Conservation (phyloP, 2,113 vertebrate species). For the Prolemur simus region DNA sequence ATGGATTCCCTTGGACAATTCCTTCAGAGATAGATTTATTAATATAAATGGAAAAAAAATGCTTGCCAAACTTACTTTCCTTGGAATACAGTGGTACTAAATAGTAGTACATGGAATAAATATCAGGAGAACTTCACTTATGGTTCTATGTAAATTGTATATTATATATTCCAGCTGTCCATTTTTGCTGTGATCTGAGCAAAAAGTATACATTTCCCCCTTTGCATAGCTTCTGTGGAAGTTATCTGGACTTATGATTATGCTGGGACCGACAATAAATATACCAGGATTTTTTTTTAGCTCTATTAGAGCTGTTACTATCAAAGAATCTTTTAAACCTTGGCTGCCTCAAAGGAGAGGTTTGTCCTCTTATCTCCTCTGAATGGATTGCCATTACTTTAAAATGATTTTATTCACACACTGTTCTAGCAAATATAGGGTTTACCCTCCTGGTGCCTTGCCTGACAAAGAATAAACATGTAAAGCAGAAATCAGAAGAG, state of each 20-base stretch:
- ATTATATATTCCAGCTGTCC: background rate
- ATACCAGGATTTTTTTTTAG: background rate
- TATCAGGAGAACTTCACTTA: background rate
- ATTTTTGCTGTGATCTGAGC: background rate
- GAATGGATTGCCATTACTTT: slow-evolving; percentile 42
- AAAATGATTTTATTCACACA: slow-evolving; percentile 54
- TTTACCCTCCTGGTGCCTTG: slow-evolving; percentile 1
- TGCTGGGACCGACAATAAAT: background rate
- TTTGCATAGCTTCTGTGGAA: background rate
- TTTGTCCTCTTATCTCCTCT: slow-evolving; percentile 37
- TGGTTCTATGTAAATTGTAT: background rate
- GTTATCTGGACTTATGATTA: background rate
- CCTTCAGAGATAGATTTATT: background rate
- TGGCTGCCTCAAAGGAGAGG: slow-evolving; percentile 30
- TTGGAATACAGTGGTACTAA: background rate
- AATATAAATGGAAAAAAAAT: background rate
- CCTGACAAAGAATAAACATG: slow-evolving; percentile 36
- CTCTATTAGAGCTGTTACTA: slow-evolving; percentile 1
- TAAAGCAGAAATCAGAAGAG: slow-evolving; percentile 42
- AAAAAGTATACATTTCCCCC: background rate
- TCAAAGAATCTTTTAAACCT: slow-evolving; percentile 53
- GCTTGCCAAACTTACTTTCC: background rate
- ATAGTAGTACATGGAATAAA: background rate
- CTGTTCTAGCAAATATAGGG: background rate
- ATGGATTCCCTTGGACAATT: background rate